Conservation (phyloP, 2,113 vertebrate species). For the Sarotherodon lohbergeri region DNA sequence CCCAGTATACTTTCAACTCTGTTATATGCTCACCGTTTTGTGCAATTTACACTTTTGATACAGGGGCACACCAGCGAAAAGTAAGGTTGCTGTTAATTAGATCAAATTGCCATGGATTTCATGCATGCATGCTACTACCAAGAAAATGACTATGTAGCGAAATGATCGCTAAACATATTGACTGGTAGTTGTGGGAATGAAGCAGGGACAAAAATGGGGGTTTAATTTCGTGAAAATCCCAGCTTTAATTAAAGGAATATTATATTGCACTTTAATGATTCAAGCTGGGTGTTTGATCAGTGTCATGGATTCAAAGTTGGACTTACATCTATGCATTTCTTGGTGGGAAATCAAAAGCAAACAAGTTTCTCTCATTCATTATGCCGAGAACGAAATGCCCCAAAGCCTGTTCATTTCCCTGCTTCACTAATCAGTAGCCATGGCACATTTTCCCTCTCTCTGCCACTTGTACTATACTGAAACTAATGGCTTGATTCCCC, state of each 20-base stretch:
- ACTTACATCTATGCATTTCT: background rate
- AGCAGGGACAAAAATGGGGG: background rate
- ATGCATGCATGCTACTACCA: background rate
- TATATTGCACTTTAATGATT: background rate
- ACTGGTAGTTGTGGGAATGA: background rate
- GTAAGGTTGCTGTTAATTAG: background rate
- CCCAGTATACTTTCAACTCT: background rate
- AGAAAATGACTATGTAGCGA: background rate
- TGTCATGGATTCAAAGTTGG: background rate
- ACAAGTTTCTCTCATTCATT: slow-evolving; percentile 8
- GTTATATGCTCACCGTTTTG: background rate
- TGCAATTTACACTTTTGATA: background rate
- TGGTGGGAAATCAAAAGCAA: slow-evolving; percentile 10
- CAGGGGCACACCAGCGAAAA: background rate
- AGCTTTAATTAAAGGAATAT: background rate
- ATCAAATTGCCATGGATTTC: background rate
- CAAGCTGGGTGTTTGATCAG: background rate
- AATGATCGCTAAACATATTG: background rate
- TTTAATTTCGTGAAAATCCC: fast-evolving
- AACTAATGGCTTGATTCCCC: background rate
- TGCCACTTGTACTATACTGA: background rate
- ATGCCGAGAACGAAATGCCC: background rate
- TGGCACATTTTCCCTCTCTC: background rate
- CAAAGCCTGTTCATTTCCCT: background rate
- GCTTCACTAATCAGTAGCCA: slow-evolving; percentile 5